These are phyloP conservation scores for Leguminivora glycinivorella DNA, from an alignment of 1,140 invertebrate genomes.

Conservation along the genomic window DNA sequence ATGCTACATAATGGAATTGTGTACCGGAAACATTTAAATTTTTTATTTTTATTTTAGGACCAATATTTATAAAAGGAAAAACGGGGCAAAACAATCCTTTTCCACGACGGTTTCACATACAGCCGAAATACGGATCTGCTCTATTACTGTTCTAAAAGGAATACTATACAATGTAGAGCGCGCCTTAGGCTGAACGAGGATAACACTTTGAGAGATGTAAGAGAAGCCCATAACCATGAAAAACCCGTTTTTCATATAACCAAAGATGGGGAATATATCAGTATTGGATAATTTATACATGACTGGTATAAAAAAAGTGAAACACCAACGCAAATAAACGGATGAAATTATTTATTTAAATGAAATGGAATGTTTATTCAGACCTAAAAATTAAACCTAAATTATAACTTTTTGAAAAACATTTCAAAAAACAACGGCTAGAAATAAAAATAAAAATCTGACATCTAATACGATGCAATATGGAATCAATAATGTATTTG, in stretches of 20 bases:
- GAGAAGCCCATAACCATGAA: not conserved
- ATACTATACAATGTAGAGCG: not conserved
- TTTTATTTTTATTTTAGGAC: not conserved
- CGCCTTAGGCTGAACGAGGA: not conserved
- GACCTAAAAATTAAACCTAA: too few species aligned
- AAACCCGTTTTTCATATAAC: not conserved
- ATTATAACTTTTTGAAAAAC: too few species aligned
- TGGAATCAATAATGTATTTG: too few species aligned
- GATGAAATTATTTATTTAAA: not conserved
- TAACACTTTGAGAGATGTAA: not conserved
- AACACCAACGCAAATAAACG: not conserved
- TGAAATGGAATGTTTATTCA: too few species aligned
- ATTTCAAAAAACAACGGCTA: too few species aligned
- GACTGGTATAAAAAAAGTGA: not conserved
- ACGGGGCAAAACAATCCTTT: not conserved
- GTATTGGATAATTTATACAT: not conserved
- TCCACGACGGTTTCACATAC: not conserved
- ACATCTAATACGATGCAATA: too few species aligned
- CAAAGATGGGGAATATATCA: conserved; percentile 1
- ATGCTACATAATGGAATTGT: too few species aligned
- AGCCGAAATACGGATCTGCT: not conserved
- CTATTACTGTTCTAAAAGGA: conserved; percentile 7
- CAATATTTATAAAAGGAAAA: not conserved
- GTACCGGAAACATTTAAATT: too few species aligned
- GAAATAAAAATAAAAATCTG: too few species aligned